phyloP scores from a whole-genome alignment of 1,140 invertebrate genomes.

The Lamellibrachia luymesi region DNA sequence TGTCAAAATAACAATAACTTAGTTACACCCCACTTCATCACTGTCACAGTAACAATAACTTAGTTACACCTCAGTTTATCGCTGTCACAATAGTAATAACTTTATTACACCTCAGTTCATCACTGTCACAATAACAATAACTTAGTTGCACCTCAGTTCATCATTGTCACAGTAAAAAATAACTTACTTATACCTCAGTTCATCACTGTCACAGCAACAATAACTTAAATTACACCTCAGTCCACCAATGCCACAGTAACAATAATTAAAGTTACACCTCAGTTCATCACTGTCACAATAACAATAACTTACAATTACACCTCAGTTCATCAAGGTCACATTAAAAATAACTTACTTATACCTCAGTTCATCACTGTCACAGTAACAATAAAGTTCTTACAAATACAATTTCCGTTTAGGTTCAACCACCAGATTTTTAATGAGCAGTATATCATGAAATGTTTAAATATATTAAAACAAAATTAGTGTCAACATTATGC shows the following conservation, averaged over 20 bases:
- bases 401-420: neutral
- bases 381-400: neutral
- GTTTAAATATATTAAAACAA: neutral
- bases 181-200: conserved; percentile 65
- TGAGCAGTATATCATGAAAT: too few relatives aligned
- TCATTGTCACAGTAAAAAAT: neutral
- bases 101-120: conserved; percentile 75
- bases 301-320: too few relatives aligned
- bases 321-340: conserved; percentile 67
- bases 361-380: conserved; percentile 66
- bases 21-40: neutral
- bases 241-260: neutral
- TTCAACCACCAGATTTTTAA: too few relatives aligned
- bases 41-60: neutral
- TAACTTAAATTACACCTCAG: neutral
- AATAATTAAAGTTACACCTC: neutral
- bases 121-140: conserved; percentile 59
- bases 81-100: neutral
- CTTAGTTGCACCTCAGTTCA: neutral
- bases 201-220: conserved; percentile 61
- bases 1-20: conserved; percentile 51
- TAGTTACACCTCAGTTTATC: neutral
- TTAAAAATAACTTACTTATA: conserved; percentile 66
- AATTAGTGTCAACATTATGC: neutral
- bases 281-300: neutral